Conservation (phyloP, 2,797 vertebrate species). For the Staurois parvus region DNA sequence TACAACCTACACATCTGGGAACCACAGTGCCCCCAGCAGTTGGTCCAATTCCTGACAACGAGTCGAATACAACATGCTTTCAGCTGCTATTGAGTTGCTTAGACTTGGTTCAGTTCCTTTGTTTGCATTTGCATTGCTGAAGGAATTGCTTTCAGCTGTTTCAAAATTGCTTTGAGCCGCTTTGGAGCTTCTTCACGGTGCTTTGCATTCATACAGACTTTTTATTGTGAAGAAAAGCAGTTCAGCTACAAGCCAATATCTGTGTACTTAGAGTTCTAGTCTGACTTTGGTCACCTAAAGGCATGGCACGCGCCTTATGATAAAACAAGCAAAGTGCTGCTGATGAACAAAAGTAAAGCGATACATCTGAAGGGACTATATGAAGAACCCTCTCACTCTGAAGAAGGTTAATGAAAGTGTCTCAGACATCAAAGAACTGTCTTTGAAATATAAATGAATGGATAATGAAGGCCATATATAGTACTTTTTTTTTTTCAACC, state of each 20-base stretch:
- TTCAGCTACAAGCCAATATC: not conserved
- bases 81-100: too few species aligned
- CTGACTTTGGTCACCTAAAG: not conserved
- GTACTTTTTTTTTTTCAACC: conserved; percentile 14
- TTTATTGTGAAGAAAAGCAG: not conserved
- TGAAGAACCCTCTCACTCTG: not conserved
- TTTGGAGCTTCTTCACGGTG: too few species aligned
- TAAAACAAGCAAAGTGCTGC: not conserved
- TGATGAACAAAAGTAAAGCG: not conserved
- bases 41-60: too few species aligned
- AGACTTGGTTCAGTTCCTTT: too few species aligned
- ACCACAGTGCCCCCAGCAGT: too few species aligned
- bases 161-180: too few species aligned
- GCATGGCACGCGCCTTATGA: not conserved
- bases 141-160: too few species aligned
- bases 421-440: conserved; percentile 20
- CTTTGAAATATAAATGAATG: conserved; percentile 44
- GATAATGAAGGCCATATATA: conserved; percentile 46
- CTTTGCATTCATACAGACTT: not conserved
- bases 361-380: not conserved
- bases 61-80: too few species aligned
- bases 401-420: conserved; percentile 47
- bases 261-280: too few species aligned
- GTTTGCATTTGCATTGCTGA: too few species aligned
- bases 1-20: too few species aligned